These are phyloP conservation scores for Isaurus tuberculatus DNA, from an alignment of 92 coral and sea anemone species.

Conservation along the genomic window DNA sequence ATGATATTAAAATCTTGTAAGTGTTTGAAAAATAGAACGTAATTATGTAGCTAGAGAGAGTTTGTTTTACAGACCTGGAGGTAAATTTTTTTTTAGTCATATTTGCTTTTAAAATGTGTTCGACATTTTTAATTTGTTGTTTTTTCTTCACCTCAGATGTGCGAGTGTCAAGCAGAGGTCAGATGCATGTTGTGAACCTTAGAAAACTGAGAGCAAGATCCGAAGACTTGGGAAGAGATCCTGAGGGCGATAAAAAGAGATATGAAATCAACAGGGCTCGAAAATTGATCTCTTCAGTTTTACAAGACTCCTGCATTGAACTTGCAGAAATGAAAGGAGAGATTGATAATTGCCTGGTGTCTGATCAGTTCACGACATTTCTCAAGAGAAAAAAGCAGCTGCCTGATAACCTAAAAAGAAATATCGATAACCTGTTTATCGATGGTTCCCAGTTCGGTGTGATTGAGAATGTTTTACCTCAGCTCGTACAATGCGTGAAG, in stretches of 20 bases:
- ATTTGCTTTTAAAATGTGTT: neutral
- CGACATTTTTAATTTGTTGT: neutral
- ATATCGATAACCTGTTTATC: constrained; percentile 1
- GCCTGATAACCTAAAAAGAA: neutral
- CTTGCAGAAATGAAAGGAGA: constrained; percentile 3
- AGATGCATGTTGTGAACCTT: constrained; percentile 28
- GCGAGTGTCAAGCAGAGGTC: constrained; percentile 21
- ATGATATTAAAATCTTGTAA: too few relatives aligned
- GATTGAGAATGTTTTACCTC: constrained; percentile 1
- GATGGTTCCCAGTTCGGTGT: constrained; percentile 1
- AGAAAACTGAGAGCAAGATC: constrained; percentile 2
- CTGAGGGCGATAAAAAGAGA: constrained; percentile 19
- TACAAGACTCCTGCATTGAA: constrained; percentile 24
- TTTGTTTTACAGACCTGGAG: too few relatives aligned
- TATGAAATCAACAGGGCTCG: neutral
- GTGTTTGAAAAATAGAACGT: too few relatives aligned
- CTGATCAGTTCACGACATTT: constrained; percentile 27
- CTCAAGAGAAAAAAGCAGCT: neutral
- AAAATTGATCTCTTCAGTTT: neutral
- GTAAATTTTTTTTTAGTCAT: neutral
- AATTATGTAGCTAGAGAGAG: too few relatives aligned
- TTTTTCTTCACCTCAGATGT: neutral
- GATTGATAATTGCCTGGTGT: constrained; percentile 7
- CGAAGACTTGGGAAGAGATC: constrained; percentile 41
- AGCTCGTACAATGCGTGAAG: constrained; percentile 26